phyloP scores from a whole-genome alignment of 2,888 invertebrate genomes.

The Carabus problematicus region DNA sequence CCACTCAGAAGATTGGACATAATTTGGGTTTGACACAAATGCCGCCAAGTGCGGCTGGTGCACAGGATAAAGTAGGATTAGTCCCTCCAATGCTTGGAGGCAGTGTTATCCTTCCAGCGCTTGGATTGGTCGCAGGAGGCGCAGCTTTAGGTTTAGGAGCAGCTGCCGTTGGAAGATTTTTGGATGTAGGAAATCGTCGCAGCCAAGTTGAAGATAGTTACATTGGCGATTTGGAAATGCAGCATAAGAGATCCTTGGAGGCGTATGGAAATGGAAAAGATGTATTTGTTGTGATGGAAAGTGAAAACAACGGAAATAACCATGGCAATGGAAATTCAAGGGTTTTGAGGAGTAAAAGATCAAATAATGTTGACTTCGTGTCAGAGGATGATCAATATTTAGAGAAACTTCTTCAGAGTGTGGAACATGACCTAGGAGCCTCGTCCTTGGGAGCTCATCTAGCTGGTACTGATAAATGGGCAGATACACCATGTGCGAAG shows the following conservation, averaged over 20 bases:
- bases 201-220: slow-evolving; percentile 50
- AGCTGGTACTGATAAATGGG: slow-evolving; percentile 65
- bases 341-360: slow-evolving; percentile 24
- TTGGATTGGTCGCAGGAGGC: slow-evolving; percentile 82
- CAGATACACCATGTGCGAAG: slow-evolving; percentile 79
- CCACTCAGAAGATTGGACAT: slow-evolving; percentile 79
- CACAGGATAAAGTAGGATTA: slow-evolving; percentile 72
- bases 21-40: slow-evolving; percentile 72
- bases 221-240: slow-evolving; percentile 60
- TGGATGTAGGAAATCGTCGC: slow-evolving; percentile 70
- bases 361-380: slow-evolving; percentile 44
- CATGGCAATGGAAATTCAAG: not conserved
- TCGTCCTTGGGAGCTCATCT: slow-evolving; percentile 50
- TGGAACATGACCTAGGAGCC: slow-evolving; percentile 55
- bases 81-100: slow-evolving; percentile 63
- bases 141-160: slow-evolving; percentile 83
- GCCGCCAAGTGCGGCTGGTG: slow-evolving; percentile 54
- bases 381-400: slow-evolving; percentile 58
- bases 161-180: slow-evolving; percentile 76
- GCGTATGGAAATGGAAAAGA: slow-evolving; percentile 31
- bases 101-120: slow-evolving; percentile 75
- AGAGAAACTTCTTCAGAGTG: slow-evolving; percentile 53
- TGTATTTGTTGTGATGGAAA: slow-evolving; percentile 23
- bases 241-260: slow-evolving; percentile 66
- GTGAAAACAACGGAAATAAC: not conserved